Evolutionary conservation across 2,113 vertebrate species (phyloP), one percentile per base, ranked within the genome.

Genomic region (zebrafish (Danio rerio)): DNA sequence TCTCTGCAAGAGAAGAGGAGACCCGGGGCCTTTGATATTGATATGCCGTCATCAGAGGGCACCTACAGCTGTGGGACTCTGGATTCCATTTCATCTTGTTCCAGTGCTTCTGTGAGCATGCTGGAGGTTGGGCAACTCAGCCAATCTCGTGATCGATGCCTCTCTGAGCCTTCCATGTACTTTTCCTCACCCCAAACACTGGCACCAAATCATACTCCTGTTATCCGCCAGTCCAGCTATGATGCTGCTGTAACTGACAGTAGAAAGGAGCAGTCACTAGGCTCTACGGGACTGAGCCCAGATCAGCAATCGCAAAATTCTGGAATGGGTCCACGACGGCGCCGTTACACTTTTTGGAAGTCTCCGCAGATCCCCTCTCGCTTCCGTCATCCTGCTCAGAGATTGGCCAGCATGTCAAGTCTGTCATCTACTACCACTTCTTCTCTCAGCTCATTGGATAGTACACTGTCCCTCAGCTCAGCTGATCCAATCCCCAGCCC

Each of bases 401-500:
- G 90, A 59, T 80, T 80, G 68, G 92, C 92, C 42, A 93, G 86
- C 84, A 90, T 92, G 85, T 94, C 94, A 59, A 94, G 93, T 83
- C 87, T 95, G 77, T 95, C 94, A 7, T 95, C 93, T 11, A 89
- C 91, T 15, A 89, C 94, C 86, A 93, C 94, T 20, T 95, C 94
- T 31, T 95, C 94, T 0, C 86, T 94, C 58, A 95, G 94, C 85
- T 94, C 93, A 80, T 80, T 94, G 59, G 94, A 95, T 80, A 95
- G 92, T 6, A 90, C 92, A 5, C 90, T 95, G 79, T 95, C 93
- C 16, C 93, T 91, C 77, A 93, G 91, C 82, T 94, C 92, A 0
- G 92, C 92, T 0, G 93, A 94, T 80, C 91, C 91, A 20, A 89
- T 89, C 70, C 85, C 93, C n/a, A 93, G 89, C 56, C 92, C 90